A percentile compares a stretch with the other conserved stretches of the same genome.
These are phyloP conservation scores for Drosophila sp. DNA, from an alignment of 1,140 invertebrate genomes.

Conservation along the genomic window DNA sequence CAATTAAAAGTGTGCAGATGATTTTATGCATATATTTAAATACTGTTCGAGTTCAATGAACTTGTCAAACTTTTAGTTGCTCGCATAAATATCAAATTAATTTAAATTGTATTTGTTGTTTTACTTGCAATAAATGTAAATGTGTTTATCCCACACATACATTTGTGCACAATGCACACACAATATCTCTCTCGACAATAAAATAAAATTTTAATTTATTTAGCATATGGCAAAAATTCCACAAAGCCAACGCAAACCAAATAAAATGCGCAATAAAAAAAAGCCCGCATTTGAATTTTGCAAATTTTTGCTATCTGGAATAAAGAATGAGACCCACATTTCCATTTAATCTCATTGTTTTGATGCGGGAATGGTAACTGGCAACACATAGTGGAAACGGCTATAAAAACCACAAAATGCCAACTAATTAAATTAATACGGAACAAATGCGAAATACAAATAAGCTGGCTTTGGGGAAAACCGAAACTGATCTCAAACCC, in stretches of 20 bases:
- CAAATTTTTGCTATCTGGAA: conserved; percentile 41
- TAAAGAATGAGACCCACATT: conserved; percentile 51
- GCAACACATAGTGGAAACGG: conserved; percentile 35
- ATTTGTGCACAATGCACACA: conserved; percentile 13
- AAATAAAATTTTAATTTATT: conserved; percentile 75
- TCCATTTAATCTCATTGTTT: conserved; percentile 57
- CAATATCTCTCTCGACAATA: conserved; percentile 38
- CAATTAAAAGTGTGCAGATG: background rate
- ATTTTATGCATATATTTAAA: background rate
- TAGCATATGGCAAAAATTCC: conserved; percentile 68
- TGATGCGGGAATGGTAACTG: conserved; percentile 28
- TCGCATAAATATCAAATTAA: conserved; percentile 35
- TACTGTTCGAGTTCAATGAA: conserved; percentile 13
- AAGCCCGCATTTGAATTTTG: conserved; percentile 63
- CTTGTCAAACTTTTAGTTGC: conserved; percentile 25
- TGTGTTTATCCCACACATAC: conserved; percentile 55
- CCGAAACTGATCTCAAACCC: conserved; percentile 20
- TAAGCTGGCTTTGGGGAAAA: conserved; percentile 17
- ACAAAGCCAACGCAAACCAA: conserved; percentile 56
- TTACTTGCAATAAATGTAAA: conserved; percentile 49
- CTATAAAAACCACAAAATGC: conserved; percentile 66
- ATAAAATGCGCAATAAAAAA: conserved; percentile 34
- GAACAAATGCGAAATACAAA: conserved; percentile 66
- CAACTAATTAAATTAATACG: conserved; percentile 79
- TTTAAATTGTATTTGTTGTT: conserved; percentile 41